Evolutionary conservation across 1,140 invertebrate genomes (phyloP).

Genomic region (Paracyclopina nana): DNA sequence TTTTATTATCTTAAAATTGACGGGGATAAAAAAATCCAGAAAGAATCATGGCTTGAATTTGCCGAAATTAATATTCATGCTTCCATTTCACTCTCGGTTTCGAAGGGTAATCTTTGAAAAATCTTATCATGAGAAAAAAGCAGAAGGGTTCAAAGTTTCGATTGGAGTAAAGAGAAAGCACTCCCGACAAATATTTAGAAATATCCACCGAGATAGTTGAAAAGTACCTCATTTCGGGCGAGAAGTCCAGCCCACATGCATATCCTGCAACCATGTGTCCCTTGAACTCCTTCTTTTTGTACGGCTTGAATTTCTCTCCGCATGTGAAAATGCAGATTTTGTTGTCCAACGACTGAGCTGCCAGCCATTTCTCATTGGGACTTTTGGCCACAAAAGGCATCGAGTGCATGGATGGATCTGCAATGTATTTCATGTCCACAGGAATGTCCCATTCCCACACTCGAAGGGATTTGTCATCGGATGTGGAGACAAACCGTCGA

Average conservation of each 20-base stretch:
- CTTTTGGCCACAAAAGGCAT: constrained; percentile 88
- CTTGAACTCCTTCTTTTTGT: constrained; percentile 89
- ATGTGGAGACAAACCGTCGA: constrained; percentile 88
- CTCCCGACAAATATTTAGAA: neutral
- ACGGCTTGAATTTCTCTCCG: constrained; percentile 88
- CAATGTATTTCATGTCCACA: constrained; percentile 99
- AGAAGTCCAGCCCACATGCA: constrained; percentile 90
- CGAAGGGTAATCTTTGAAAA: too few species aligned
- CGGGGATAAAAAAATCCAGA: too few species aligned
- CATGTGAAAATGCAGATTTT: constrained; percentile 96
- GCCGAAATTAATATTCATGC: too few species aligned
- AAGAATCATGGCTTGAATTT: too few species aligned
- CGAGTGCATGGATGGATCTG: constrained; percentile 98
- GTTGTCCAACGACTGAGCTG: constrained; percentile 98
- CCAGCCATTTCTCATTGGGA: constrained; percentile 95
- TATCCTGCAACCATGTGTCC: constrained; percentile 99
- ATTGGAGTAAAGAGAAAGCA: too few species aligned
- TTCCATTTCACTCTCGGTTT: too few species aligned
- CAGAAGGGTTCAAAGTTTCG: too few species aligned
- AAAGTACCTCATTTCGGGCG: constrained; percentile 96
- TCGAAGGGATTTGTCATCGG: constrained; percentile 92
- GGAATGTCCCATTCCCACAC: constrained; percentile 99
- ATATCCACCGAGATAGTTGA: constrained; percentile 18
- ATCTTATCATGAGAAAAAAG: too few species aligned
- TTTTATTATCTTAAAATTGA: too few species aligned